Conservation (phyloP, 2,797 vertebrate genomes). For the Myotis vivesi region DNA sequence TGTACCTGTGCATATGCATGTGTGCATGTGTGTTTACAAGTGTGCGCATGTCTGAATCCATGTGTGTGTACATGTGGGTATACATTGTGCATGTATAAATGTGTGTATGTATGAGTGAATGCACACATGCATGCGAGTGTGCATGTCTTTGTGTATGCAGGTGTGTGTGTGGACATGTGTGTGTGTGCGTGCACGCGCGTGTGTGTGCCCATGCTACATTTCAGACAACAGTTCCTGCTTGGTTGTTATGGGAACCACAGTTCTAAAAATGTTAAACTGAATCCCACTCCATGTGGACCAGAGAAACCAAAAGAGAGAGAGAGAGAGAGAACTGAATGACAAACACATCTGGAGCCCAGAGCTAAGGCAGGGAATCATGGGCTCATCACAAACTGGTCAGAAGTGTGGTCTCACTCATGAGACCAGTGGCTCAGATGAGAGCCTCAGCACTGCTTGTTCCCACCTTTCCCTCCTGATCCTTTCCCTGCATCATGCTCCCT, state of each 20-base stretch:
- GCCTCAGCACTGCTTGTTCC: neutral
- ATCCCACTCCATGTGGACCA: slow-evolving; percentile 67
- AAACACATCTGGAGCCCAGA: slow-evolving; percentile 38
- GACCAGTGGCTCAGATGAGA: neutral
- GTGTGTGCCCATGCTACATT: slow-evolving; percentile 47
- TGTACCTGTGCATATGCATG: neutral
- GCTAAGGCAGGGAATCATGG: neutral
- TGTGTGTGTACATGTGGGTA: neutral
- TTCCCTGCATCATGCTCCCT: neutral
- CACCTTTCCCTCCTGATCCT: neutral
- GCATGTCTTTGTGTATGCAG: neutral
- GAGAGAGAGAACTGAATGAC: neutral
- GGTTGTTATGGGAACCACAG: slow-evolving; percentile 80
- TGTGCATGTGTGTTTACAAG: neutral
- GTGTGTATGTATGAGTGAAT: neutral
- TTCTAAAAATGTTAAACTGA: slow-evolving; percentile 76
- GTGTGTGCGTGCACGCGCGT: neutral
- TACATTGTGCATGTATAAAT: too few relatives aligned
- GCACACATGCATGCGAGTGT: neutral
- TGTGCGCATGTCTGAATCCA: neutral
- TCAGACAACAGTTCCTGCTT: slow-evolving; percentile 71
- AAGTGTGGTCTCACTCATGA: neutral
- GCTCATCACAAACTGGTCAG: neutral
- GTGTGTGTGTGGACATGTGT: too few relatives aligned
- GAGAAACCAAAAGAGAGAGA: slow-evolving; percentile 40